A percentile compares a stretch with the other conserved stretches of the same genome.
phyloP scores from a whole-genome alignment of 2,113 vertebrate species.

The Prionailurus viverrinus region DNA sequence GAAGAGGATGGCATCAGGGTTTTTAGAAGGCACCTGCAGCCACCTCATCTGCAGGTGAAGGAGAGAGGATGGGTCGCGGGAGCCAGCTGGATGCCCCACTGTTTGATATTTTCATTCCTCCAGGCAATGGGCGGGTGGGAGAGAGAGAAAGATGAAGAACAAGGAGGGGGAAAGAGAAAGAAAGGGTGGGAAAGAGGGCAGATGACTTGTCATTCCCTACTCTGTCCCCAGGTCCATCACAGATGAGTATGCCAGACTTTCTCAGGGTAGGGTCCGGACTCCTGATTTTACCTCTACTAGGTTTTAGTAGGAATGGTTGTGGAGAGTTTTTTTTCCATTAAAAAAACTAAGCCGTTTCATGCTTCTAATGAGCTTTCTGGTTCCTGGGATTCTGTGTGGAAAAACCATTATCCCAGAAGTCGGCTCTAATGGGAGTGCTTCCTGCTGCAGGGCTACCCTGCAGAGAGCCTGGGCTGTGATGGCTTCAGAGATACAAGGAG shows the following conservation, averaged over 20 bases:
- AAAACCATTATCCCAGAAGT: not conserved
- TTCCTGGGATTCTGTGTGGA: constrained; percentile 60
- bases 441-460: not conserved
- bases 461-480: not conserved
- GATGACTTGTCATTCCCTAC: not conserved
- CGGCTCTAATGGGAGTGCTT: not conserved
- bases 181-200: not conserved
- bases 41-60: not conserved
- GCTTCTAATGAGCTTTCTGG: constrained; percentile 50
- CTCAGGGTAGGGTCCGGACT: not conserved
- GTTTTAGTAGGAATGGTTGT: constrained; percentile 15
- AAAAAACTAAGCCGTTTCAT: constrained; percentile 22
- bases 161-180: not conserved
- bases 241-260: not conserved
- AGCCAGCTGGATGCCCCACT: not conserved
- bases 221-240: not conserved
- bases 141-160: too few relatives aligned
- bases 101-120: not conserved
- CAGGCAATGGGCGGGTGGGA: not conserved
- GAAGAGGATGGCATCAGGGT: not conserved
- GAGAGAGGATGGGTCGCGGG: not conserved
- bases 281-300: constrained; percentile 3
- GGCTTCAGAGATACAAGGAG: not conserved
- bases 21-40: not conserved
- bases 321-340: not conserved